These are phyloP conservation scores for Hemibagrus guttatus DNA, from an alignment of 2,797 vertebrate genomes.

Conservation along the genomic window DNA sequence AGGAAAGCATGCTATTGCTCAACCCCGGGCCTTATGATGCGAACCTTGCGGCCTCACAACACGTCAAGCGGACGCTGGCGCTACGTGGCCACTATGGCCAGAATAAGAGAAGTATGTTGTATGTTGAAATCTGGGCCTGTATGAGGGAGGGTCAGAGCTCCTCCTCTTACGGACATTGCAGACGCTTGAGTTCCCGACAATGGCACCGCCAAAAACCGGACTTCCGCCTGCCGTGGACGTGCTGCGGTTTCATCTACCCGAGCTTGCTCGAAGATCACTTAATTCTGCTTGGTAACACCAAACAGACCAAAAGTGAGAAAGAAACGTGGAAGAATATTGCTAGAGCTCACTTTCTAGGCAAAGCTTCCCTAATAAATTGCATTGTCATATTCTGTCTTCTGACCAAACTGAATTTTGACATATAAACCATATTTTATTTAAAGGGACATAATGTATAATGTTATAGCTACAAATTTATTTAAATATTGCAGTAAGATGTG, in stretches of 20 bases:
- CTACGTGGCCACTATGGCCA: constrained; percentile 64
- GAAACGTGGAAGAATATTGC: constrained; percentile 29
- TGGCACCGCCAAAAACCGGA: constrained; percentile 52
- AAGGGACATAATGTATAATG: neutral
- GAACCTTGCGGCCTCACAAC: constrained; percentile 59
- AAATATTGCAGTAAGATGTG: neutral
- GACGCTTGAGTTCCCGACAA: constrained; percentile 55
- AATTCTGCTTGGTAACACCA: constrained; percentile 22
- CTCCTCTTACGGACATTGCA: constrained; percentile 57
- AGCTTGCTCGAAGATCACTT: neutral
- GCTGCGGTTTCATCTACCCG: constrained; percentile 24
- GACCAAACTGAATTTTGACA: neutral
- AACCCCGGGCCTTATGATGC: constrained; percentile 69
- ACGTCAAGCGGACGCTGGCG: constrained; percentile 62
- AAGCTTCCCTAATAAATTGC: constrained; percentile 12
- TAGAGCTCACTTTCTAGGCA: constrained; percentile 43
- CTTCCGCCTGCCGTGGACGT: constrained; percentile 39
- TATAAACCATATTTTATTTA: neutral
- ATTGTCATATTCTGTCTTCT: neutral
- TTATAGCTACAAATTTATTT: neutral
- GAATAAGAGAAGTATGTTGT: constrained; percentile 81
- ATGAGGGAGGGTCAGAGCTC: constrained; percentile 54
- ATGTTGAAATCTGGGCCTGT: constrained; percentile 77
- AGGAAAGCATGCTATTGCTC: constrained; percentile 68
- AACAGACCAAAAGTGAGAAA: neutral